Evolutionary conservation across 1,140 invertebrate genomes (phyloP), one percentile per base, ranked within the genome.

Genomic region (Hyles vespertilio): DNA sequence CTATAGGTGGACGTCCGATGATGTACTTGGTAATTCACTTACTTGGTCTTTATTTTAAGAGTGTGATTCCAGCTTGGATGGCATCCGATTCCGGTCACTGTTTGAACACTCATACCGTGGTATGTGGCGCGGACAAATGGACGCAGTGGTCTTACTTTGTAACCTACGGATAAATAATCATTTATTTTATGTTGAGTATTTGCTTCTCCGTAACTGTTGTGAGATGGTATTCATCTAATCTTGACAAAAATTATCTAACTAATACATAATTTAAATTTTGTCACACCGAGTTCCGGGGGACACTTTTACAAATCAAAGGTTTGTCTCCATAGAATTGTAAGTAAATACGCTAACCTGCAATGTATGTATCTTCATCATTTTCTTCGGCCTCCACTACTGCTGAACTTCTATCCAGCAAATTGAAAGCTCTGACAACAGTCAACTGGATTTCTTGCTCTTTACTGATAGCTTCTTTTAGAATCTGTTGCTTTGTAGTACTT

Each of bases 51-150:
- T 40, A 88, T 70, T 57, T 75, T 81, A 2, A 84, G 8, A 3
- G 79, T 84, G 10, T 84, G 73, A 50, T 80, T 87, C 85, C 85
- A 88, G 0, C 79, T 74, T 0, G 85, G 85, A 55, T 87, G 70
- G 51, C 79, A 83, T 3, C 85, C 85, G 6, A 84, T 71, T 2
- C 77, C 77, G 0, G 75, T 67, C 3, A 69, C 63, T 6, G 71
- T 85, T 50, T 81, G 74, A 12, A 48, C 68, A 5, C 59, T 64
- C 5, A 61, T 46, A 2, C 73, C 72, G 36, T 72, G 72, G 57
- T 85, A 87, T 33, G 61, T 77, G 3, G 83, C 40, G 8, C 63
- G 67, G 2, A 81, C 72, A 34, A 81, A 84, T 0, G 85, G 84
- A 11, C 85, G 62, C 5, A 88, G 53, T 1, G 78, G 66, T 9